These are phyloP conservation scores for Chelonus insularis DNA, from an alignment of 1,140 invertebrate species.

Conservation along the genomic window DNA sequence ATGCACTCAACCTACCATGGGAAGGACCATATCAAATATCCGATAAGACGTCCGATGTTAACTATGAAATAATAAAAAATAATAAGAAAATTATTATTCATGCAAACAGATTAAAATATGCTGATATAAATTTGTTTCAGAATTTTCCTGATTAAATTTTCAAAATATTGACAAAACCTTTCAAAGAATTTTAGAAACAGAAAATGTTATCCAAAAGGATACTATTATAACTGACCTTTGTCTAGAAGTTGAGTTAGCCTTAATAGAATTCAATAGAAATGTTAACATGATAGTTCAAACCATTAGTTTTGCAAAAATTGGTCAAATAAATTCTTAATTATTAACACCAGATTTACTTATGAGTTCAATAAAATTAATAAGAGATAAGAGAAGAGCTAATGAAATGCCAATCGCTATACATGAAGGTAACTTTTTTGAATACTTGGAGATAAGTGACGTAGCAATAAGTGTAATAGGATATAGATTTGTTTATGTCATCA, in stretches of 20 bases:
- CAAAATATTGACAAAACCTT: slow-evolving; percentile 3
- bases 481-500: slow-evolving; percentile 14
- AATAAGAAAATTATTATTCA: slow-evolving; percentile 12
- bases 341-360: slow-evolving; percentile 11
- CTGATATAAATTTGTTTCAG: slow-evolving; percentile 19
- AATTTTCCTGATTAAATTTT: neutral
- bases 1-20: slow-evolving; percentile 18
- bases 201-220: neutral
- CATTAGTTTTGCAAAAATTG: slow-evolving; percentile 3
- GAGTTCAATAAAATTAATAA: slow-evolving; percentile 19
- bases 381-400: slow-evolving; percentile 5
- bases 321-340: slow-evolving; percentile 14
- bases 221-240: slow-evolving; percentile 15
- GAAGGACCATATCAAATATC: slow-evolving; percentile 20
- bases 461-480: slow-evolving; percentile 17
- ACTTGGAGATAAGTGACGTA: slow-evolving; percentile 16
- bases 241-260: slow-evolving; percentile 22
- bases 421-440: slow-evolving; percentile 17
- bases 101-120: slow-evolving; percentile 18
- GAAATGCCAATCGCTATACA: slow-evolving; percentile 15
- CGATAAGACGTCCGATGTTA: slow-evolving; percentile 14
- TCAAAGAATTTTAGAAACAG: neutral
- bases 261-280: slow-evolving; percentile 4
- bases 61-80: slow-evolving; percentile 21
- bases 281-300: slow-evolving; percentile 9